Evolutionary conservation across 23 tunicate species (phyloP).

Genomic region (Halocynthia aurantium): DNA sequence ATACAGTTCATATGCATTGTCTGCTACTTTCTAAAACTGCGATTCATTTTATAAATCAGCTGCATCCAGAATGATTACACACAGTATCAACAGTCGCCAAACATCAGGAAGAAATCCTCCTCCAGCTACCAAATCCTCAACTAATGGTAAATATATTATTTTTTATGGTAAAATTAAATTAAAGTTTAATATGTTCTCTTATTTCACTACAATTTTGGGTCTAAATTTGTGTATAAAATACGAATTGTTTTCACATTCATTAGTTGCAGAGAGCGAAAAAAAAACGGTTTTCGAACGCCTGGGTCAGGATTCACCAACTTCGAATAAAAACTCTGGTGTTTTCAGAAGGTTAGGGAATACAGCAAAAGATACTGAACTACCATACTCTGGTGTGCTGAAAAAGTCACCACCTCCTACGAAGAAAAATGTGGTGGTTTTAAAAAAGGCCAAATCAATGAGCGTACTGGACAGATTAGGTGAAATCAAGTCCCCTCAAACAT

Average conservation of each 20-base stretch:
- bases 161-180: not conserved
- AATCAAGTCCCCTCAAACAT: not conserved
- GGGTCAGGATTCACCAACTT: slow-evolving; percentile 26
- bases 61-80: slow-evolving; percentile 4
- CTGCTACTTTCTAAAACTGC: too few species aligned
- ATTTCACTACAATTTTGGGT: not conserved
- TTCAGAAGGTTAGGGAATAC: slow-evolving; percentile 53
- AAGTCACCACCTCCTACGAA: slow-evolving; percentile 1
- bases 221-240: not conserved
- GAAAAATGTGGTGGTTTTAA: slow-evolving; percentile 12
- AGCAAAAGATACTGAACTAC: not conserved
- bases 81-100: not conserved
- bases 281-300: slow-evolving; percentile 54
- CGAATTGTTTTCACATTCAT: not conserved
- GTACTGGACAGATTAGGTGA: not conserved
- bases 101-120: slow-evolving; percentile 5
- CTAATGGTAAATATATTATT: not conserved
- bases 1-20: too few species aligned
- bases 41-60: not conserved
- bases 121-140: not conserved
- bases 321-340: slow-evolving; percentile 19
- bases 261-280: not conserved
- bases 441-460: slow-evolving; percentile 1
- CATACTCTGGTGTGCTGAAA: slow-evolving; percentile 17
- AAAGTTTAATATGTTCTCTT: not conserved